Conservation (phyloP, 1,140 invertebrate genomes). For the Caerostris darwini region DNA sequence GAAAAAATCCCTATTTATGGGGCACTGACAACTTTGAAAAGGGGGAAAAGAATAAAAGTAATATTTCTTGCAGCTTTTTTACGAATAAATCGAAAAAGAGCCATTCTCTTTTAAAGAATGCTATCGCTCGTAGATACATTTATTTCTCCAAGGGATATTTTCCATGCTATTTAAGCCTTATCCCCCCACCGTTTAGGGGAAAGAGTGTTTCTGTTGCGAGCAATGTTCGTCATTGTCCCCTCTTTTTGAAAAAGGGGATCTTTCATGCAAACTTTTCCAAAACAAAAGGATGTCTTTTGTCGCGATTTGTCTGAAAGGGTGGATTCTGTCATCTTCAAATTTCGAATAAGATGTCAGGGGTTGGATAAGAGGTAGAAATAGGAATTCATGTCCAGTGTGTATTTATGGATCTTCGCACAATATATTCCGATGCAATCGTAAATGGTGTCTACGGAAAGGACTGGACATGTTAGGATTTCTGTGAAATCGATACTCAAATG, state of each 20-base stretch:
- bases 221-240: background rate
- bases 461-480: too few species aligned
- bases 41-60: background rate
- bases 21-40: background rate
- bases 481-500: too few species aligned
- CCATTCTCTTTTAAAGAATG: conserved; percentile 6
- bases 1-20: background rate
- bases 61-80: background rate
- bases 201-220: background rate
- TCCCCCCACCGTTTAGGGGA: background rate
- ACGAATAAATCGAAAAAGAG: background rate
- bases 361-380: background rate
- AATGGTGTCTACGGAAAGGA: too few species aligned
- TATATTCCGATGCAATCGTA: background rate
- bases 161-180: background rate
- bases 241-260: background rate
- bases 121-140: background rate
- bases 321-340: background rate
- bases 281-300: background rate
- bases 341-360: background rate
- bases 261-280: background rate
- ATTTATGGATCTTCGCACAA: background rate
- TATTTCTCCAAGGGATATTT: background rate
- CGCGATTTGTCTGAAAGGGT: background rate
- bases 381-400: background rate